Evolutionary conservation across 2,888 invertebrate genomes (phyloP), one percentile per base, ranked within the genome.

Genomic region (Cerceris rybyensis): DNA sequence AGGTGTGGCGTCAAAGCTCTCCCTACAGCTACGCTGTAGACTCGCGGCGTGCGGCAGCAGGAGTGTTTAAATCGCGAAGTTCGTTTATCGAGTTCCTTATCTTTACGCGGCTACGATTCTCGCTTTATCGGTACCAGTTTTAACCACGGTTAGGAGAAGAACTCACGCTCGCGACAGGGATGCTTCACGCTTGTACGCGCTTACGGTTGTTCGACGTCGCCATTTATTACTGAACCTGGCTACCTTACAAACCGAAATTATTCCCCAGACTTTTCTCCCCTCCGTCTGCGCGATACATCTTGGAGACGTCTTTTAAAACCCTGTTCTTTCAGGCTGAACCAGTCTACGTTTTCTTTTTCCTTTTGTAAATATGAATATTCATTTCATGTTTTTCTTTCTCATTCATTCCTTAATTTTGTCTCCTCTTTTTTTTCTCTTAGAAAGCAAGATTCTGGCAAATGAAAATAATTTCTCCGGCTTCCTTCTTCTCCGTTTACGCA

Each of bases 51-150:
- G 64, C 76, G 70, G 67, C 76, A 67, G 72, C 73, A 43, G 77
- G 63, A 81, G 82, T 80, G 73, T 74, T 82, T 82, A 82, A 82
- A 83, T 82, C 80, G 74, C 71, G 59, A 52, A 61, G 69, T 61
- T 67, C n/a, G 41, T 70, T 77, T 83, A 83, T 83, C 70, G 55
- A 16, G 52, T 46, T 11, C 61, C 81, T 82, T 83, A 83, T 83
- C 82, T 83, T 75, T 75, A 75, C 77, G 82, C 77, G 74, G 59
- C 46, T 59, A 61, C 66, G 67, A 67, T 65, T 72, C 80, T 52
- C 75, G 58, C 14, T 77, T 82, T 82, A 81, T 82, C 79, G 79
- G 68, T 49, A 70, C 70, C 70, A 78, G 73, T 66, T 79, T 66
- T 55, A 17, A 57, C 54, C 64, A 42, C 66, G 43, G 13, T 69